Conservation (phyloP, 2,888 invertebrate species). For the Agapostemon virescens region DNA sequence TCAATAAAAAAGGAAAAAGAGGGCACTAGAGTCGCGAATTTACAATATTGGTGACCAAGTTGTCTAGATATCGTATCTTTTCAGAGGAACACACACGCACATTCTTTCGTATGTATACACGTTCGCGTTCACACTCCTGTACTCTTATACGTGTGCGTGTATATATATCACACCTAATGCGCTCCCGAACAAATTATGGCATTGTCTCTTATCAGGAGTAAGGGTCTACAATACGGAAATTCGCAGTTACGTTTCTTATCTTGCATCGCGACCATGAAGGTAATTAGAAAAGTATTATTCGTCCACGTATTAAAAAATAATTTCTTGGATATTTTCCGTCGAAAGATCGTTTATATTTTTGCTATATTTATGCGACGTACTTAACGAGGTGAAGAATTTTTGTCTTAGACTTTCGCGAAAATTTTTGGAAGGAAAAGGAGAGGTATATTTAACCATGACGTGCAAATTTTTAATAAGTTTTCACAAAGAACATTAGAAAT, state of each 20-base stretch:
- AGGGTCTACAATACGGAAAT: slow-evolving; percentile 70
- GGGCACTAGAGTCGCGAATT: slow-evolving; percentile 45
- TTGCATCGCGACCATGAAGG: slow-evolving; percentile 76
- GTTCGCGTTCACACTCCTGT: slow-evolving; percentile 41
- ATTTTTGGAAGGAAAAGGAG: slow-evolving; percentile 17
- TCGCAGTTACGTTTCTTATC: slow-evolving; percentile 74
- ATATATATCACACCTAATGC: slow-evolving; percentile 61
- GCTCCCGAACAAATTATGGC: slow-evolving; percentile 74
- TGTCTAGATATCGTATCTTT: slow-evolving; percentile 58
- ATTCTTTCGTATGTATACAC: slow-evolving; percentile 11
- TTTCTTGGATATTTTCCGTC: not conserved
- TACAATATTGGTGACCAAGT: slow-evolving; percentile 39
- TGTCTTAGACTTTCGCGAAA: slow-evolving; percentile 26
- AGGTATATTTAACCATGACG: not conserved
- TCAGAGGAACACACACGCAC: not conserved
- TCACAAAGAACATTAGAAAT: not conserved
- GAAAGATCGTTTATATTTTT: slow-evolving; percentile 11
- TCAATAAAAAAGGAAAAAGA: not conserved
- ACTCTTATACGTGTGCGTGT: slow-evolving; percentile 1
- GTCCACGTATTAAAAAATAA: slow-evolving; percentile 11
- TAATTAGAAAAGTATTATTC: slow-evolving; percentile 61
- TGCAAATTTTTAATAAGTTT: not conserved
- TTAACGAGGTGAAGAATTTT: slow-evolving; percentile 43
- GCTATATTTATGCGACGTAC: slow-evolving; percentile 23
- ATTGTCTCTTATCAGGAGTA: slow-evolving; percentile 76